A percentile compares a stretch with the other conserved stretches of the same genome.
These are phyloP conservation scores for Semotilus atromaculatus DNA, from an alignment of 2,797 vertebrate species.

Conservation along the genomic window DNA sequence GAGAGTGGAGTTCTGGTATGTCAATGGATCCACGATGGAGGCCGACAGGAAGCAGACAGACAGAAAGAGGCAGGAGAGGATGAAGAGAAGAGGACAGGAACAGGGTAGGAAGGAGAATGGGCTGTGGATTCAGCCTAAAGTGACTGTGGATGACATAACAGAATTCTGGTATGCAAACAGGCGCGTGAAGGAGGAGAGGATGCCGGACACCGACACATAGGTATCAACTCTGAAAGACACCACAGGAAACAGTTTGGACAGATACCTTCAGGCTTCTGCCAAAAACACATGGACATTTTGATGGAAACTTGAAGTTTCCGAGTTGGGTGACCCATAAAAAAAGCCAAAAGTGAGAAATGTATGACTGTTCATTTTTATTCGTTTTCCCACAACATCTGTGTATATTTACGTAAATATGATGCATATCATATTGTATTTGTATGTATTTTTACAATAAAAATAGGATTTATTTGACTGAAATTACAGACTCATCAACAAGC, in stretches of 20 bases:
- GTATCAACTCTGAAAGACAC: neutral
- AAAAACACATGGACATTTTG: neutral
- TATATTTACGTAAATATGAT: neutral
- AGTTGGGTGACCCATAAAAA: neutral
- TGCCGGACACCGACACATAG: neutral
- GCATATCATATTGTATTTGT: neutral
- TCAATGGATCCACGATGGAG: conserved; percentile 51
- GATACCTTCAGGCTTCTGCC: neutral
- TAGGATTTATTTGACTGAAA: neutral
- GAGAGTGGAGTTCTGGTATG: conserved; percentile 68
- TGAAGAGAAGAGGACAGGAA: conserved; percentile 1
- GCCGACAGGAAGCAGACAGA: conserved; percentile 32
- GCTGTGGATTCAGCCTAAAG: conserved; percentile 61
- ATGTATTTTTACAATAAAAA: neutral
- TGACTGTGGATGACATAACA: conserved; percentile 65
- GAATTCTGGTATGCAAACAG: conserved; percentile 64
- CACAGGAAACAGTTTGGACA: neutral
- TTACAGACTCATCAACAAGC: neutral
- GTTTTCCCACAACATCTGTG: neutral
- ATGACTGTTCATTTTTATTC: neutral
- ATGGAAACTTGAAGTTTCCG: neutral
- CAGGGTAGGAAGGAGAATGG: conserved; percentile 41
- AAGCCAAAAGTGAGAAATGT: neutral
- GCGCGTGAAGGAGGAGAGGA: conserved; percentile 25
- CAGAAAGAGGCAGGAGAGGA: neutral